Base-by-base conservation (phyloP, 2,888 invertebrate species). In the Plagodis pulveraria region DNA sequence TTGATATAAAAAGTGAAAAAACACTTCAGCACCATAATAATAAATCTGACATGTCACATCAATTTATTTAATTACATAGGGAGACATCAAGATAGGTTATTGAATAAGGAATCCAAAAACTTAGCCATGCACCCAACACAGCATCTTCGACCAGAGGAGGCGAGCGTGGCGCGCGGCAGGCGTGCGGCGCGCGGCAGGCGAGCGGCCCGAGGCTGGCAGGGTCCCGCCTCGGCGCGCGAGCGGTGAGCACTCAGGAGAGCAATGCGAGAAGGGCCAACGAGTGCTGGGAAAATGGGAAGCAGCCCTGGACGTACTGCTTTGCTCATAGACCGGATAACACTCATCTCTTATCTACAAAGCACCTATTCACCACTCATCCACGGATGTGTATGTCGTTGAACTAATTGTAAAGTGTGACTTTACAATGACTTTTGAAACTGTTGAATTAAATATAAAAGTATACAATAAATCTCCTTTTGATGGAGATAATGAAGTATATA, bases 71-170 rank as follows among this genome's bases (percentile, higher is more conserved):
- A 12, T 38, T 0, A 46, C 43, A 41, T n/a, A 11, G 6, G 6
- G 6, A 9, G 5, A 8, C 50, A 8, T 62, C 58, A 63, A 4
- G 80, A 81, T 49, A 80, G 83, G 67, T 83, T 83, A 58, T 77
- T 87, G 33, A 87, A 75, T 59, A 91, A 91, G 0, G 89, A 87
- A 60, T 90, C 87, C 0, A 91, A 48, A 41, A 90, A 71, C 70
- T 87, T 90, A 1, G 76, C 84, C 44, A 88, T 40, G 62, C 84
- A 84, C 0, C 87, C 86, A 12, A 86, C 72, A 63, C 73, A 83
- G 56, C 83, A 80, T 6, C 72, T 70, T 8, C 78, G 69, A 34
- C 65, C 52, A n/a, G 73, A 58, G 9, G 69, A 48, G 6, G 32
- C 36, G 36, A 34, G 11, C 9, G 35, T n/a, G 33, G 50, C 1